Evolutionary conservation across 2,113 vertebrate species (phyloP).

Genomic region (Malurus cyaneus): DNA sequence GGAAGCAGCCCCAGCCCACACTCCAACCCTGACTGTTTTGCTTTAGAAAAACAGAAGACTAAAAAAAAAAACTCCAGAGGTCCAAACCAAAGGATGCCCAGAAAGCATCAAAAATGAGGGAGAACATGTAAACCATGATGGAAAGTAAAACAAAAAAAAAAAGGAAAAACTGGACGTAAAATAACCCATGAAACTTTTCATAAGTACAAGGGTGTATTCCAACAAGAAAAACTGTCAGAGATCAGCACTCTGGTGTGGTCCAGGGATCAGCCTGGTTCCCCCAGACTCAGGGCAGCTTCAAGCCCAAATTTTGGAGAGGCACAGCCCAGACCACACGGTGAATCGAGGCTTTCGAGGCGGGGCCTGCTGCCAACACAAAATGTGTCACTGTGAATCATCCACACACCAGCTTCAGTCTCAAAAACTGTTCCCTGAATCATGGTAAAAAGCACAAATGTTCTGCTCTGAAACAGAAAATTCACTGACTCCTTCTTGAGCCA

Average conservation of each 20-base stretch:
- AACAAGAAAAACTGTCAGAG: background rate
- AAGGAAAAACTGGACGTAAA: background rate
- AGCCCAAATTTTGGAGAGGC: background rate
- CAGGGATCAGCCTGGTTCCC: background rate
- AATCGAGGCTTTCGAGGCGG: fast-evolving
- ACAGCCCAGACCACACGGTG: fast-evolving
- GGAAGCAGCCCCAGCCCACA: background rate
- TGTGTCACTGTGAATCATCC: constrained; percentile 28
- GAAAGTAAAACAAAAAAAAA: background rate
- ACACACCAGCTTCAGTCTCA: background rate
- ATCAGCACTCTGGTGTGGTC: background rate
- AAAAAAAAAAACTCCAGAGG: background rate
- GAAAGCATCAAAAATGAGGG: background rate
- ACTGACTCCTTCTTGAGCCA: constrained; percentile 6
- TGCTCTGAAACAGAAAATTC: constrained; percentile 38
- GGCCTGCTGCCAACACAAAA: background rate
- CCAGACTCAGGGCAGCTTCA: background rate
- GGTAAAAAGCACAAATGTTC: constrained; percentile 19
- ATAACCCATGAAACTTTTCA: background rate
- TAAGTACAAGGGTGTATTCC: background rate
- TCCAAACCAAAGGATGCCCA: background rate
- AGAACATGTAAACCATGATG: background rate
- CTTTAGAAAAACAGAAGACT: background rate
- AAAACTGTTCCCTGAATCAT: background rate
- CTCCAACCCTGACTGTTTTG: background rate